Evolutionary conservation across 2,888 invertebrate genomes (phyloP), one percentile per base, ranked within the genome.

Genomic region (Agrochola macilenta): DNA sequence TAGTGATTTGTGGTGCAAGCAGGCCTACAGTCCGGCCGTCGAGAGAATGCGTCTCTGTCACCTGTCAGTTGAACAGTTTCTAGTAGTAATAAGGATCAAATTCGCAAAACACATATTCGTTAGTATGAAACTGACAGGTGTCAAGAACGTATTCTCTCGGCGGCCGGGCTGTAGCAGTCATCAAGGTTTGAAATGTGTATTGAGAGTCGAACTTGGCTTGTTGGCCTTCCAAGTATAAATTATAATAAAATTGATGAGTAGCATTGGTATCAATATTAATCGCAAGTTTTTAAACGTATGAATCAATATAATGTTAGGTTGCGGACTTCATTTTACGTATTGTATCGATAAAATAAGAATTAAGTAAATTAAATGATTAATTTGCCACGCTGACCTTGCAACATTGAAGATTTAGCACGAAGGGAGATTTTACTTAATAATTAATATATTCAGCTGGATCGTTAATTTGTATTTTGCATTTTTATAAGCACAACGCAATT

Each of bases 401-500:
- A n/a, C 1, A 52, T 39, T 54, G 23, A 61, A 43, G 8, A 58
- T 43, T n/a, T n/a, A 35, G 52, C 54, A 81, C 52, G 60, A 54
- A 35, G 0, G 26, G 20, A 69, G 54, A n/a, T 39, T 58, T 69
- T 85, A 81, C 76, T 52, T 81, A 75, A 64, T 65, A 43, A 49
- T 57, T 65, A 81, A 71, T 71, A 81, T 82, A 82, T 83, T 82
- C 78, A 73, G 69, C 76, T 88, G 76, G 75, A 78, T 69, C 17
- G 64, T 80, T 79, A 58, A 76, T 81, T 83, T 80, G 74, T 75
- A 81, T 87, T 91, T 89, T 90, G 88, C 91, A 91, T 90, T 90
- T 92, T 92, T 91, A 88, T 91, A 92, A 87, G 83, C 81, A 79
- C 81, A 72, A 69, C 78, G 74, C 85, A 80, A 82, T 79, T 79